These are phyloP conservation scores for Liposcelis brunnea DNA, from an alignment of 2,888 invertebrate species.

Conservation along the genomic window DNA sequence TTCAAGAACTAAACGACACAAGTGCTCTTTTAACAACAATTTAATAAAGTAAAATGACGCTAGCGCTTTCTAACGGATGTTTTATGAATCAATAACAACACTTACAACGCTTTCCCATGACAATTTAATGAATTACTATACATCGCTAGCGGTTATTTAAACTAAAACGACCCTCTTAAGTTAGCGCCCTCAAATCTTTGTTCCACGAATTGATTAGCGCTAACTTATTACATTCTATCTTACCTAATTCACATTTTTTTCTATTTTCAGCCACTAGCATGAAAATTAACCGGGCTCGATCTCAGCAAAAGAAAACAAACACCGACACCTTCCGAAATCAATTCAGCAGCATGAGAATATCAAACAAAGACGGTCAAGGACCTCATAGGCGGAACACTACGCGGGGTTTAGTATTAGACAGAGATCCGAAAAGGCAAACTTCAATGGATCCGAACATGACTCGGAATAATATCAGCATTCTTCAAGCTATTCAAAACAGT, in stretches of 20 bases:
- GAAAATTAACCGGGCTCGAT: constrained; percentile 9
- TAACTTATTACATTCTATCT: no score
- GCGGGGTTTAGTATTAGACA: constrained; percentile 4
- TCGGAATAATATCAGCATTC: constrained; percentile 10
- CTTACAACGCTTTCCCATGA: no score
- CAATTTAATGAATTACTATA: no score
- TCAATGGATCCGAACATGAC: constrained; percentile 15
- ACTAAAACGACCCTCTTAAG: no score
- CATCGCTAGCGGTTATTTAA: no score
- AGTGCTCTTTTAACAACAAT: no score
- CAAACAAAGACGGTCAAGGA: constrained; percentile 11
- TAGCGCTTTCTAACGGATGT: no score
- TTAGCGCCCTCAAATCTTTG: no score
- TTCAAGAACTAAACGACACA: no score
- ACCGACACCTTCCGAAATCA: constrained; percentile 10
- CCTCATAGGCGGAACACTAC: constrained; percentile 12
- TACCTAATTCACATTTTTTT: neutral
- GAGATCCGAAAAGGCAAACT: constrained; percentile 12
- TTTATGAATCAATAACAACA: no score
- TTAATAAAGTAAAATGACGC: no score
- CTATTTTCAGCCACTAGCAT: constrained; percentile 1
- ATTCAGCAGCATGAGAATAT: constrained; percentile 15
- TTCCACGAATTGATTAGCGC: no score
- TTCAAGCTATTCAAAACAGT: constrained; percentile 9
- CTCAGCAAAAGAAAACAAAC: constrained; percentile 11